Conservation (phyloP, 2,113 vertebrate species). For the pig (Sus scrofa) region T2T-Sscrofa CM000827.6:73131501-73132000, state of each 20-base stretch:
- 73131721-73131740: constrained; percentile 36
- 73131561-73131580: constrained; percentile 65
- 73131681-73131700: constrained; percentile 22
- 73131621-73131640: constrained; percentile 58
- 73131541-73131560: constrained; percentile 35
- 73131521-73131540: constrained; percentile 42
- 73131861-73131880: constrained; percentile 57
- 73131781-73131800: neutral
- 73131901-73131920: constrained; percentile 52
- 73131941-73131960: constrained; percentile 61
- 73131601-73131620: constrained; percentile 50
- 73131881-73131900: constrained; percentile 66
- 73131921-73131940: constrained; percentile 66
- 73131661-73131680: neutral
- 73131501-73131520: constrained; percentile 24
- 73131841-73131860: constrained; percentile 63
- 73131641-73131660: constrained; percentile 45
- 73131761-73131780: constrained; percentile 42
- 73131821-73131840: constrained; percentile 59
- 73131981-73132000: neutral
- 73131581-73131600: neutral
- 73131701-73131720: constrained; percentile 48
- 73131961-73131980: constrained; percentile 39
- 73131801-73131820: constrained; percentile 61
- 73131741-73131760: constrained; percentile 46